Evolutionary conservation across 2,888 invertebrate genomes (phyloP), one percentile per base, ranked within the genome.

Genomic region (Amorpha juglandis): DNA sequence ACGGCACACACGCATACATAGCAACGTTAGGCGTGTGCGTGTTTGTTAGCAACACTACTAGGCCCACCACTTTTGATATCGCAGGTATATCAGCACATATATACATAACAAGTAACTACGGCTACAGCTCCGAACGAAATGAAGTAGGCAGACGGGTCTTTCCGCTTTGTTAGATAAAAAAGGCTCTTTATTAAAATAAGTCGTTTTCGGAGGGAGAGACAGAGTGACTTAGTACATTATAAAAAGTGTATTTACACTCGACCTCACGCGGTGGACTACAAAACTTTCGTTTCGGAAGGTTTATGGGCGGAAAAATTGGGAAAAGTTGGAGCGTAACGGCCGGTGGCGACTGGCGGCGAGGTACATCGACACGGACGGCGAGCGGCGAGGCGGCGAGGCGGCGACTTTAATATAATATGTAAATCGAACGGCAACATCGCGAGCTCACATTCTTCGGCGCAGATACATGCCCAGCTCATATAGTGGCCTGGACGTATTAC

Each of bases 231-330:
- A 91, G 90, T 89, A 90, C 87, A 90, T 92, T 91, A 92, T 89
- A 89, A 91, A 91, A 92, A 92, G 88, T 89, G 86, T 92, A 91
- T 92, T 91, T 92, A 91, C 89, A 91, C 88, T 88, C 89, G 90
- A 89, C 90, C 91, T 92, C 88, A 89, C 86, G 90, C 88, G 84
- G 87, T 82, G 87, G 87, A 86, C 82, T 88, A 83, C 77, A 82
- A 89, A 92, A 91, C 87, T 92, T 93, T 90, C 86, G 86, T 90
- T 88, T 88, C 86, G 89, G 89, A 83, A 87, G 87, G 88, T 93
- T 92, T 92, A 93, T 92, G 91, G 89, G 86, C 87, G 91, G 91
- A 93, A 92, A 92, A 92, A 92, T 93, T 92, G 90, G 87, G 92
- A 92, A 93, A 93, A 93, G 93, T 92, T 92, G 83, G 85, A 88